Evolutionary conservation across 2,797 vertebrate species (phyloP).

Genomic region (Enteromius afrohamiltoni): DNA sequence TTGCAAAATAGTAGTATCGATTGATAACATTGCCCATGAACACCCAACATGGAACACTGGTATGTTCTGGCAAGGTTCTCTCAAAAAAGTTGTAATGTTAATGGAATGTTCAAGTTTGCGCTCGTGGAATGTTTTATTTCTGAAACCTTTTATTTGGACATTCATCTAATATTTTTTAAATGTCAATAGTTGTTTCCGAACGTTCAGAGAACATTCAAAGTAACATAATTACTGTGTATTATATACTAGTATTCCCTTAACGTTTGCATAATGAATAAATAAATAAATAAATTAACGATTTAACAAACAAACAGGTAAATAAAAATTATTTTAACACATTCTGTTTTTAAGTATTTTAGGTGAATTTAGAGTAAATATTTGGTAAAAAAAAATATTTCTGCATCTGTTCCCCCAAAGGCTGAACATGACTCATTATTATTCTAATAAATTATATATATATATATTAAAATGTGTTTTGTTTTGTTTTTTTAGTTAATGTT

Average conservation of each 20-base stretch:
- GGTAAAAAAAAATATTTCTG: not conserved
- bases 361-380: not conserved
- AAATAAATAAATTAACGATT: too few relatives aligned
- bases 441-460: not conserved
- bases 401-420: not conserved
- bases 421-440: not conserved
- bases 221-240: not conserved
- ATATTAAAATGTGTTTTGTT: not conserved
- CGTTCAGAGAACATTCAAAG: not conserved
- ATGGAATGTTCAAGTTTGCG: not conserved
- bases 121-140: not conserved
- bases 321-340: not conserved
- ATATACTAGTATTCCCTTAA: not conserved
- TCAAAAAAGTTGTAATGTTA: not conserved
- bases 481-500: not conserved
- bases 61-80: not conserved
- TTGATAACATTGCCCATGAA: not conserved
- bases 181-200: not conserved
- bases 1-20: not conserved
- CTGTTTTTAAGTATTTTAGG: not conserved
- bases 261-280: not conserved
- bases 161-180: not conserved
- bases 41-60: not conserved
- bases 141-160: not conserved
- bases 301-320: not conserved